phyloP scores from a whole-genome alignment of 2,888 invertebrate genomes.

The Alsophila aescularia region DNA sequence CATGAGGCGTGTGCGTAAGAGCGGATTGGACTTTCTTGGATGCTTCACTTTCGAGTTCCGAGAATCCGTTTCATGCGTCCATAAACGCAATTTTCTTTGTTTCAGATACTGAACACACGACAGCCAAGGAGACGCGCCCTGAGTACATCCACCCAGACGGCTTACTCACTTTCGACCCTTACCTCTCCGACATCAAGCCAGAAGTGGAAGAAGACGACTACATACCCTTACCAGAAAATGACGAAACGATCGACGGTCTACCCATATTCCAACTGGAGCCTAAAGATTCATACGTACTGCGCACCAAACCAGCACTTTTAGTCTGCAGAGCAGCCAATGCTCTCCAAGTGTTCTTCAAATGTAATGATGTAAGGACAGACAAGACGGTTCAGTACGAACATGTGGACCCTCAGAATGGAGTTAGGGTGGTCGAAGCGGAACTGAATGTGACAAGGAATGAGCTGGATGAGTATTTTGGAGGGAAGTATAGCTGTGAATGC shows the following conservation, averaged over 20 bases:
- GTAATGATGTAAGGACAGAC: slow-evolving; percentile 87
- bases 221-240: slow-evolving; percentile 82
- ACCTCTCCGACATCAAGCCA: slow-evolving; percentile 73
- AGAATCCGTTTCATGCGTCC: too few relatives aligned
- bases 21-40: too few relatives aligned
- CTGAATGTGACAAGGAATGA: slow-evolving; percentile 91
- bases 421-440: slow-evolving; percentile 90
- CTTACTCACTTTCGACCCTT: slow-evolving; percentile 72
- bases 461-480: slow-evolving; percentile 93
- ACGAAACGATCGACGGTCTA: slow-evolving; percentile 87
- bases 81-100: slow-evolving; percentile 35
- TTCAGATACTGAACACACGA: slow-evolving; percentile 70
- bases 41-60: too few relatives aligned
- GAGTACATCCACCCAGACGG: slow-evolving; percentile 79
- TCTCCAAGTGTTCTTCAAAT: slow-evolving; percentile 91
- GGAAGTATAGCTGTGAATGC: slow-evolving; percentile 93
- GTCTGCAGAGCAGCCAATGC: slow-evolving; percentile 96
- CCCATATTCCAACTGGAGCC: slow-evolving; percentile 96
- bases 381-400: slow-evolving; percentile 88
- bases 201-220: slow-evolving; percentile 78
- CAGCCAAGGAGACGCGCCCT: slow-evolving; percentile 72
- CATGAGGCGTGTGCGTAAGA: too few relatives aligned
- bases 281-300: slow-evolving; percentile 93
- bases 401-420: slow-evolving; percentile 91
- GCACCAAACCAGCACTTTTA: slow-evolving; percentile 94